phyloP scores from a whole-genome alignment of 2,113 vertebrate species.

The Hypanus sabinus region DNA sequence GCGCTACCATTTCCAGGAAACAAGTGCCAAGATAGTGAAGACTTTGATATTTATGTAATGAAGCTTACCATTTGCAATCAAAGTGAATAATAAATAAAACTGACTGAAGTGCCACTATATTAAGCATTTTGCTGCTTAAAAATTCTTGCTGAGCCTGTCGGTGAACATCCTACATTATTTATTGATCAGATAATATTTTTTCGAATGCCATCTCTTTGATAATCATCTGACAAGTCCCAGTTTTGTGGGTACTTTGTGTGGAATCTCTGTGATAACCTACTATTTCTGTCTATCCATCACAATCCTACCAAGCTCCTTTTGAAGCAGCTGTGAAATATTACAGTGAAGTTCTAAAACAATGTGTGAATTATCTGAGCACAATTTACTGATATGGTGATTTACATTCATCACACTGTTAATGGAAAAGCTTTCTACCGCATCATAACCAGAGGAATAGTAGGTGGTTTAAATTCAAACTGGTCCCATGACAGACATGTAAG shows the following conservation, averaged over 20 bases:
- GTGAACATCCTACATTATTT: not conserved
- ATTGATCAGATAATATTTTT: constrained; percentile 12
- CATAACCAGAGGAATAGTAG: not conserved
- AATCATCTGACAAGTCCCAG: not conserved
- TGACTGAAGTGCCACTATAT: constrained; percentile 18
- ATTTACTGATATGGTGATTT: not conserved
- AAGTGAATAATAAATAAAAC: constrained; percentile 33
- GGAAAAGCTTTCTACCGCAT: not conserved
- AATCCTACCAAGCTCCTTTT: not conserved
- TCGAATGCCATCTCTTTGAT: constrained; percentile 8
- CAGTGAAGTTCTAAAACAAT: not conserved
- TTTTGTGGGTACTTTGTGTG: not conserved
- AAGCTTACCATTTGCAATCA: constrained; percentile 9
- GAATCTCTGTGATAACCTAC: not conserved
- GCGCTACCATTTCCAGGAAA: not conserved
- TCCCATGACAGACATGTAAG: too few relatives aligned
- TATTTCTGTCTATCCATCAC: not conserved
- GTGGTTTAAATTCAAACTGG: not conserved
- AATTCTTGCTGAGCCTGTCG: constrained; percentile 33
- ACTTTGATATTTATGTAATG: constrained; percentile 31
- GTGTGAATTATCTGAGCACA: not conserved
- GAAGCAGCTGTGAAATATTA: not conserved
- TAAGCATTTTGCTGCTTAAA: constrained; percentile 25
- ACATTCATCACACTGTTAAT: not conserved
- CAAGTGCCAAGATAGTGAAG: not conserved